A percentile compares a stretch with the other conserved stretches of the same genome.
These are phyloP conservation scores for Hippoglossus hippoglossus DNA, from an alignment of 2,797 vertebrate genomes.

Conservation along the genomic window DNA sequence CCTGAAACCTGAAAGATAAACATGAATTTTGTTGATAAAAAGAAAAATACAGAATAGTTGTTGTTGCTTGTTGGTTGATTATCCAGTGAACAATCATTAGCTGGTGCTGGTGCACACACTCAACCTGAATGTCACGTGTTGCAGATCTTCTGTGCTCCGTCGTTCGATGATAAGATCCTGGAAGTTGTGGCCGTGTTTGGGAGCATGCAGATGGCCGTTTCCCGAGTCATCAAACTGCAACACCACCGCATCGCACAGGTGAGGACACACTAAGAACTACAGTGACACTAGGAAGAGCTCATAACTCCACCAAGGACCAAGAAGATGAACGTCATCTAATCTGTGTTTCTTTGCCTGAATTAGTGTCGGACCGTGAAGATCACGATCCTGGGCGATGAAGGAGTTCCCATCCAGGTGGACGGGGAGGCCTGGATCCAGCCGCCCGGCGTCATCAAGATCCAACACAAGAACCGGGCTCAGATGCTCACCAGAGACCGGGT, in stretches of 20 bases:
- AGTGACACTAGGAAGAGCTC: no score
- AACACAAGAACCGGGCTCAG: slow-evolving; percentile 98
- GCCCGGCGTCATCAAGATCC: slow-evolving; percentile 96
- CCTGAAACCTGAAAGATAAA: no score
- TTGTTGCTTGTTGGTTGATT: no score
- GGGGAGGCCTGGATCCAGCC: slow-evolving; percentile 99
- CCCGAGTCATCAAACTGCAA: slow-evolving; percentile 97
- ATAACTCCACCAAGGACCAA: no score
- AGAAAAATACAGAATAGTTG: no score
- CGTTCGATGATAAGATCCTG: slow-evolving; percentile 98
- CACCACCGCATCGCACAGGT: slow-evolving; percentile 99
- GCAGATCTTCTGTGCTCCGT: slow-evolving; percentile 97
- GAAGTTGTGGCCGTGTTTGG: slow-evolving; percentile 98
- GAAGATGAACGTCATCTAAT: no score
- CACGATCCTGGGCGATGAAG: slow-evolving; percentile 97
- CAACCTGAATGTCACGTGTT: background rate
- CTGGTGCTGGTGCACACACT: no score
- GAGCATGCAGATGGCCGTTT: slow-evolving; percentile 99
- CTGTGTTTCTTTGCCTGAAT: background rate
- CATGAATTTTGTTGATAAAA: no score
- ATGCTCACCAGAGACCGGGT: slow-evolving; percentile 98
- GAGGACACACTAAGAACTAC: background rate
- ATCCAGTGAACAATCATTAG: no score
- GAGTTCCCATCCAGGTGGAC: slow-evolving; percentile 96
- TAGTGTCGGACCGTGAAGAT: slow-evolving; percentile 98